Percentiles rank a stretch among this genome's conserved stretches.
Conservation (phyloP, 2,888 invertebrate genomes). For the Volucella bombylans region DNA sequence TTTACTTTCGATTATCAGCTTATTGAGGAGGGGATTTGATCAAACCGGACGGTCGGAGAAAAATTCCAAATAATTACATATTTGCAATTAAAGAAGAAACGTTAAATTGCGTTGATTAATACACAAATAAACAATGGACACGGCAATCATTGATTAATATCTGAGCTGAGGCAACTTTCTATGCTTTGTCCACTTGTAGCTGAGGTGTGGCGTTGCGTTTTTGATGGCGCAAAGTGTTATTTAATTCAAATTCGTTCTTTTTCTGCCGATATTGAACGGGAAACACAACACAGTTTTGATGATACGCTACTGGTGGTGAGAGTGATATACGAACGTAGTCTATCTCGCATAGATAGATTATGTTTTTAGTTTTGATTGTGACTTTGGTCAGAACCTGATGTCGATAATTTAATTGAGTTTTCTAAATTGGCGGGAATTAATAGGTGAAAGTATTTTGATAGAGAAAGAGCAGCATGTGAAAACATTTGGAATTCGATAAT, state of each 20-base stretch:
- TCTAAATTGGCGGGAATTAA: conserved; percentile 51
- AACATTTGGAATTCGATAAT: conserved; percentile 38
- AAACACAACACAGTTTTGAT: neutral
- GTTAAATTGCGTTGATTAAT: conserved; percentile 29
- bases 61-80: conserved; percentile 47
- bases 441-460: conserved; percentile 37
- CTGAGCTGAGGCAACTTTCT: conserved; percentile 27
- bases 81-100: conserved; percentile 24
- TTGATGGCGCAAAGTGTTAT: neutral
- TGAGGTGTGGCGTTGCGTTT: conserved; percentile 31
- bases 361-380: conserved; percentile 29
- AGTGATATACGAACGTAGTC: neutral
- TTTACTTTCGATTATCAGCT: conserved; percentile 46
- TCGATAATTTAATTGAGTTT: conserved; percentile 47
- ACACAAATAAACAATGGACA: conserved; percentile 33
- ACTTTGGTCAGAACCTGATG: conserved; percentile 39
- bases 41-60: neutral
- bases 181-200: conserved; percentile 25
- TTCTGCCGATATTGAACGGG: neutral
- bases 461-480: conserved; percentile 21
- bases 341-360: neutral
- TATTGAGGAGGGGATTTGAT: too few relatives aligned
- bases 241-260: conserved; percentile 17
- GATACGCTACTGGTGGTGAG: too few relatives aligned
- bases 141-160: conserved; percentile 11